Percentiles rank a stretch among this genome's conserved stretches.
phyloP scores from a whole-genome alignment of 2,113 vertebrate species.

The Aythya baeri region DNA sequence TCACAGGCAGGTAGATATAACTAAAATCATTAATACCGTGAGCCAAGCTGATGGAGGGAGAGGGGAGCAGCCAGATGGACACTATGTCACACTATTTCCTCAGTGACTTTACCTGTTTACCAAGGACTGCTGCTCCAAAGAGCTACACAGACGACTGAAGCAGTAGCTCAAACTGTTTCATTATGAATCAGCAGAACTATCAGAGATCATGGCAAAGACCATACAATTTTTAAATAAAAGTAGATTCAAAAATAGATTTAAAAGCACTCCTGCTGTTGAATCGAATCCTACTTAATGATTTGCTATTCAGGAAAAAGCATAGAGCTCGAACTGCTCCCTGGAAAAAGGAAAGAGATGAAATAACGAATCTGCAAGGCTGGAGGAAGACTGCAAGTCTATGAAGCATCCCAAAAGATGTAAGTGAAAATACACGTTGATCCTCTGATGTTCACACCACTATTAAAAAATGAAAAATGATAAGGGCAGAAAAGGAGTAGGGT shows the following conservation, averaged over 20 bases:
- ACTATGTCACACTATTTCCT: neutral
- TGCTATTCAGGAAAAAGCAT: slow-evolving; percentile 3
- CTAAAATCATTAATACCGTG: neutral
- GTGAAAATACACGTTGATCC: slow-evolving; percentile 5
- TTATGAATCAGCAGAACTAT: slow-evolving; percentile 19
- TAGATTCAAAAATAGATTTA: neutral
- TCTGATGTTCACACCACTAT: neutral
- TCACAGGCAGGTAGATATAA: slow-evolving; percentile 11
- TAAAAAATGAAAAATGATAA: neutral
- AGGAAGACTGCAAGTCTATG: neutral
- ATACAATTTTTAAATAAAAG: neutral
- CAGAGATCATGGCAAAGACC: neutral
- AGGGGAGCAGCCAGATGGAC: neutral
- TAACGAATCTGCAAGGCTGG: neutral
- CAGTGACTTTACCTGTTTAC: neutral
- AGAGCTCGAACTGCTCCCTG: neutral
- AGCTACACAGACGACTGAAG: slow-evolving; percentile 1
- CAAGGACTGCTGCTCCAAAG: neutral
- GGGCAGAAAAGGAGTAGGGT: neutral
- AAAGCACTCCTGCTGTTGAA: neutral
- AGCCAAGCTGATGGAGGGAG: neutral
- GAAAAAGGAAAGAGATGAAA: slow-evolving; percentile 18
- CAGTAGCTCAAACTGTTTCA: neutral
- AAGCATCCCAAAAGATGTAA: neutral
- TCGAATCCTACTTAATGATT: neutral